These are phyloP conservation scores for Ptychochromis oligacanthus DNA, from an alignment of 2,113 vertebrate genomes.

Conservation along the genomic window DNA sequence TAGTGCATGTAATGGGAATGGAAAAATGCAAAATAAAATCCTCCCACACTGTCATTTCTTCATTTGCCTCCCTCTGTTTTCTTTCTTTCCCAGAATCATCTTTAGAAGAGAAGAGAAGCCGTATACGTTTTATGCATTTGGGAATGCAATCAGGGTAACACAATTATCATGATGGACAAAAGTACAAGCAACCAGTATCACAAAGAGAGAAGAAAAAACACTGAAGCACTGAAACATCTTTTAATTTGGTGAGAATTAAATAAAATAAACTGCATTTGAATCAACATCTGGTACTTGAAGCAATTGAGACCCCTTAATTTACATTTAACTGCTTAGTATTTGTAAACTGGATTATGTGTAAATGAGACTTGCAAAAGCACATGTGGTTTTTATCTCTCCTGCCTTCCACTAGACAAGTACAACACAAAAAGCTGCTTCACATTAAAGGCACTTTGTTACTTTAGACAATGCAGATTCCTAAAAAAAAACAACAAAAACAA, in stretches of 20 bases:
- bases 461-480: neutral
- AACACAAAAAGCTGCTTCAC: neutral
- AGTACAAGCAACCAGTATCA: constrained; percentile 29
- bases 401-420: neutral
- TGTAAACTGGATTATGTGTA: neutral
- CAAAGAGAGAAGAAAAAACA: constrained; percentile 7
- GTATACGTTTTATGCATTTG: constrained; percentile 20
- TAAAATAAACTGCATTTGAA: constrained; percentile 8
- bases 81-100: constrained; percentile 22
- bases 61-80: constrained; percentile 17
- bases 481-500: no score
- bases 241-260: constrained; percentile 10
- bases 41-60: constrained; percentile 46
- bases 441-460: neutral
- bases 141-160: constrained; percentile 13
- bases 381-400: neutral
- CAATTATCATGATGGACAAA: constrained; percentile 22
- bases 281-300: constrained; percentile 2
- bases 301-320: neutral
- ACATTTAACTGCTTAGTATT: neutral
- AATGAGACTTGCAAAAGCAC: neutral
- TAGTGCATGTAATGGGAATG: neutral
- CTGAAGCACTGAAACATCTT: neutral
- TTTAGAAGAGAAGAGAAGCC: neutral
- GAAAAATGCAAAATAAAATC: constrained; percentile 33